Base-by-base conservation (phyloP, 2,888 invertebrate genomes). In the Philaethria dido region DNA sequence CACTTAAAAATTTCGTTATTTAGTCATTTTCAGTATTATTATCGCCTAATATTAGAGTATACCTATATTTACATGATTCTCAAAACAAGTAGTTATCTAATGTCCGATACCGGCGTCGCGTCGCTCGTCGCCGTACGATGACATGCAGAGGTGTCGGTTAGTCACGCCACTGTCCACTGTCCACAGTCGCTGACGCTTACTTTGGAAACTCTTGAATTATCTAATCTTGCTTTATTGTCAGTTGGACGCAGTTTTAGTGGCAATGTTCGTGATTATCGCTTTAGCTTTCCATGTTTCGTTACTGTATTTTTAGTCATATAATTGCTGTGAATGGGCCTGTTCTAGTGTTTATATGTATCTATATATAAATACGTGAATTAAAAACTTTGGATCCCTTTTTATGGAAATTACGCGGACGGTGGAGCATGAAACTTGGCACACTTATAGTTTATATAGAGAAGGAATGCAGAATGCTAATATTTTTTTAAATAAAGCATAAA, bases 121-220 rank as follows among this genome's bases (percentile, higher is more conserved):
- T 18, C 11, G 11, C 45, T 18, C 20, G 20, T 20, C 4, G 29
- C 3, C 25, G 25, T 50, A 39, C 66, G 63, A 63, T 55, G 66
- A 63, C 66, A 63, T 48, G 61, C 68, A 16, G 48, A 54, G 64
- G 55, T 62, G 55, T 18, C 62, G 20, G 55, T 64, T 54, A 45
- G 63, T 48, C 67, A 64, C 62, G 67, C 64, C 25, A 54, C 66
- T n/a, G n/a, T n/a, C n/a, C n/a, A n/a, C n/a, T n/a, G n/a, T n/a
- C 64, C 25, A 54, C 66, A 50, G 64, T 64, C 29, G 29, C 44
- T 42, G 54, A 61, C 16, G 36, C 36, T 20, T 3, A 33, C 45
- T 60, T 60, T 60, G 18, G 60, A 60, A 60, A 47, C 44, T 18
- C 16, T 11, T 36, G 33, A 33, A 55, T 48, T 55, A 39, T 33